Conservation (phyloP, 2,797 vertebrate species). For the Hypotaenidia philippensis region DNA sequence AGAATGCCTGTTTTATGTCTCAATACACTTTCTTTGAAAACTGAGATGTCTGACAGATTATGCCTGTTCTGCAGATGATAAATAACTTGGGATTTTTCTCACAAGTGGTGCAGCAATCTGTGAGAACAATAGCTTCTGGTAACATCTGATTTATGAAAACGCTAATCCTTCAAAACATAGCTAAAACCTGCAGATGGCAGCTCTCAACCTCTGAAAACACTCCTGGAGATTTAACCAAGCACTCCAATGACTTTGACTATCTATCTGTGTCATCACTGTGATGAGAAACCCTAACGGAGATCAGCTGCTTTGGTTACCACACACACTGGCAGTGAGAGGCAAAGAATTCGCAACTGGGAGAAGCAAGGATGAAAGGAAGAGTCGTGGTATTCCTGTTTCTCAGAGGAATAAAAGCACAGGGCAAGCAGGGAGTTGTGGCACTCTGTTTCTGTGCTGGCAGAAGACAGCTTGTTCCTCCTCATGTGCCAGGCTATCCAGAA, state of each 20-base stretch:
- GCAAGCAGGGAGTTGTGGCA: neutral
- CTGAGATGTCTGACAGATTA: neutral
- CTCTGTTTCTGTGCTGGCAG: neutral
- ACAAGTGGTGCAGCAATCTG: neutral
- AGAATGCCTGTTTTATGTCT: neutral
- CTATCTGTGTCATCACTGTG: neutral
- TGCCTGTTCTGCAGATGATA: neutral
- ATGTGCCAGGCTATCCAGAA: neutral
- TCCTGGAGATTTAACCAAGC: neutral
- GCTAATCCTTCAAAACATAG: neutral
- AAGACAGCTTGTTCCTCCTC: neutral
- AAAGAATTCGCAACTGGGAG: neutral
- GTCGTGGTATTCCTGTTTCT: neutral
- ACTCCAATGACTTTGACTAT: neutral
- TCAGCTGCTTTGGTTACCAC: neutral
- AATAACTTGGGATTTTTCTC: neutral
- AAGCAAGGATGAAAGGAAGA: neutral
- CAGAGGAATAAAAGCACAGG: neutral
- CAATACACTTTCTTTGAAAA: neutral
- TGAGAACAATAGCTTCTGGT: neutral
- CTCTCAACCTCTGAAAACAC: conserved; percentile 13
- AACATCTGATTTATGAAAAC: conserved; percentile 17
- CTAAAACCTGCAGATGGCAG: conserved; percentile 24
- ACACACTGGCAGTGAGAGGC: neutral
- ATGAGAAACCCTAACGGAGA: neutral